Conservation (phyloP, 2,888 invertebrate genomes). For the Polymixis flavicincta region DNA sequence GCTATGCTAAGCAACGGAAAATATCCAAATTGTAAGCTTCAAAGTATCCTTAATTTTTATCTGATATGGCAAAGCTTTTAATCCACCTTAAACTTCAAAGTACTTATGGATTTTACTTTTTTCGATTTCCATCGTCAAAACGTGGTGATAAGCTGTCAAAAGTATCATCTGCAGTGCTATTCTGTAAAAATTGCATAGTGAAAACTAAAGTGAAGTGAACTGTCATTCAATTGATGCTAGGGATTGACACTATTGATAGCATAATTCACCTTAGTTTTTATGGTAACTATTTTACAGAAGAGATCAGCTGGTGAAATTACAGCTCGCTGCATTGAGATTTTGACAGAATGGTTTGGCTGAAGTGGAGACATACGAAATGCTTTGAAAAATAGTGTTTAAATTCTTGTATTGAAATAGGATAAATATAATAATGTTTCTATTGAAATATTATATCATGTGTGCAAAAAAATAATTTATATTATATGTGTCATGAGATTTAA, state of each 20-base stretch:
- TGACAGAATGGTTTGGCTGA: background rate
- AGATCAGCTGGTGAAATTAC: background rate
- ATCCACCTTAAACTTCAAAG: background rate
- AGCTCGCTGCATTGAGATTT: background rate
- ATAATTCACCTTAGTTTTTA: background rate
- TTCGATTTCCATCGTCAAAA: too few species aligned
- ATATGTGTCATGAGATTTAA: conserved; percentile 3
- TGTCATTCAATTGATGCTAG: background rate
- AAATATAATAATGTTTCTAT: background rate
- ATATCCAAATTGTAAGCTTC: background rate
- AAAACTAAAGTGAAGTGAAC: background rate
- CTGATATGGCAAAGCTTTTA: background rate
- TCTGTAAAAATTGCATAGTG: too few species aligned
- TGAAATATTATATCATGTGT: background rate
- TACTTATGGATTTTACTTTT: background rate
- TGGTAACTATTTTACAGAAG: background rate
- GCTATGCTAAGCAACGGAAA: background rate
- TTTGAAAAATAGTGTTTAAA: conserved; percentile 1
- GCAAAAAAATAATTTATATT: background rate
- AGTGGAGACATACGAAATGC: background rate
- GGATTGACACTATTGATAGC: too few species aligned
- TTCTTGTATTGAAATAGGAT: background rate
- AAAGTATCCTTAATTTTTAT: background rate
- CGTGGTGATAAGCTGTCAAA: background rate
- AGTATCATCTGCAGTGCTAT: background rate